phyloP scores from a whole-genome alignment of 2,888 invertebrate genomes.

The Melanchra persicariae region DNA sequence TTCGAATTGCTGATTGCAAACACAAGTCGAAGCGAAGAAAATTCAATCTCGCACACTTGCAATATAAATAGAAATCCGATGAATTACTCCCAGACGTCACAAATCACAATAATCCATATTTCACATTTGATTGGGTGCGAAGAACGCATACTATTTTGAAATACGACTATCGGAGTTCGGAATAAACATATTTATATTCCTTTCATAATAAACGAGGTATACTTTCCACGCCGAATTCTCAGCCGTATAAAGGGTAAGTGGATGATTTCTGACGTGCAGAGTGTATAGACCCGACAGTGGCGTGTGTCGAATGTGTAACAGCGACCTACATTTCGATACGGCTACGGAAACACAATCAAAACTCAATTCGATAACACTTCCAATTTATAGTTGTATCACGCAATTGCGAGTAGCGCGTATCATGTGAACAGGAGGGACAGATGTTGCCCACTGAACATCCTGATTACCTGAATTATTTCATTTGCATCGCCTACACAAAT shows the following conservation, averaged over 20 bases:
- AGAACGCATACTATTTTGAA: conserved; percentile 50
- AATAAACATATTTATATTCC: conserved; percentile 58
- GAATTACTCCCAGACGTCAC: conserved; percentile 49
- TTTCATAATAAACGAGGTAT: conserved; percentile 59
- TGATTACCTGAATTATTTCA: conserved; percentile 28
- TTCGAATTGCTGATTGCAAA: conserved; percentile 31
- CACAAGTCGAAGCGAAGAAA: conserved; percentile 31
- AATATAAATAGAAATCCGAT: conserved; percentile 50
- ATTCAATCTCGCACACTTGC: conserved; percentile 47
- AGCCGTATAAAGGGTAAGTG: conserved; percentile 79
- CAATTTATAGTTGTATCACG: conserved; percentile 81
- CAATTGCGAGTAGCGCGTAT: conserved; percentile 69
- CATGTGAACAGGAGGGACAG: too few relatives aligned
- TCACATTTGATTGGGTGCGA: conserved; percentile 50
- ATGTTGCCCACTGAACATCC: conserved; percentile 61
- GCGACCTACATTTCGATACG: conserved; percentile 79
- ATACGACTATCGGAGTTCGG: conserved; percentile 51
- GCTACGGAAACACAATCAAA: conserved; percentile 84
- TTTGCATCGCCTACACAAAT: conserved; percentile 18
- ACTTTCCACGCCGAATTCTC: conserved; percentile 69
- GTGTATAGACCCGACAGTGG: conserved; percentile 74
- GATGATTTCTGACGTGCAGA: conserved; percentile 81
- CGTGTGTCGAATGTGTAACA: conserved; percentile 85
- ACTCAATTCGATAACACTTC: conserved; percentile 85
- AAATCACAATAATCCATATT: conserved; percentile 55